Conservation (phyloP, 2,888 invertebrate species). For the Tenthredo amoena region DNA sequence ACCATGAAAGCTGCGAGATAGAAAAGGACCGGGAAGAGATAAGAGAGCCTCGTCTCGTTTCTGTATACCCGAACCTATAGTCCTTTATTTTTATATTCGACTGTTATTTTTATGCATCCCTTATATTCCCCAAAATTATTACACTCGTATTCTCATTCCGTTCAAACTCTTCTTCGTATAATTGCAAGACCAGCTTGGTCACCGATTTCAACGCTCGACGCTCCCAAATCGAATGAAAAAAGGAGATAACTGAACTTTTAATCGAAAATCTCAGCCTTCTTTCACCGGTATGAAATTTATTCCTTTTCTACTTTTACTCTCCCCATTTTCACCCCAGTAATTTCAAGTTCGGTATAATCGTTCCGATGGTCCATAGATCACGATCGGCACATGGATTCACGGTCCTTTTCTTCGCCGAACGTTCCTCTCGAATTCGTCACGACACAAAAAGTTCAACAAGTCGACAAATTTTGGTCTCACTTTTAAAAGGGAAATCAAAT, state of each 20-base stretch:
- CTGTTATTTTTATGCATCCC: not conserved
- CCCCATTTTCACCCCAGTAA: not conserved
- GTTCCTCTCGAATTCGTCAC: too few relatives aligned
- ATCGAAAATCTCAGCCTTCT: constrained; percentile 17
- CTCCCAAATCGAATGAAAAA: not conserved
- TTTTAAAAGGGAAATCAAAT: too few relatives aligned
- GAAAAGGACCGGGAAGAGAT: constrained; percentile 14
- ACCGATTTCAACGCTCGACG: not conserved
- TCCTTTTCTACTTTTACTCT: not conserved
- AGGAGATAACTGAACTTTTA: constrained; percentile 8
- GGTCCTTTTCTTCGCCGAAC: too few relatives aligned
- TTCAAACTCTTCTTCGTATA: not conserved
- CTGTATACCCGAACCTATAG: not conserved
- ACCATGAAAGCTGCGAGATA: not conserved
- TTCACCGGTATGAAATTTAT: not conserved
- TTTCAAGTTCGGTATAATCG: not conserved
- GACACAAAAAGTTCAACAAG: too few relatives aligned
- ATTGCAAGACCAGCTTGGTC: not conserved
- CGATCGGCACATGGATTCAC: too few relatives aligned
- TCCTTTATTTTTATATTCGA: not conserved
- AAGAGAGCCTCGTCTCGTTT: not conserved
- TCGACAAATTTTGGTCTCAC: too few relatives aligned
- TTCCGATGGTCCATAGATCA: not conserved
- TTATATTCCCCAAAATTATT: not conserved
- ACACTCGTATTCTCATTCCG: not conserved